Conservation (phyloP, 2,797 vertebrate genomes). For the Intellagama lesueurii region DNA sequence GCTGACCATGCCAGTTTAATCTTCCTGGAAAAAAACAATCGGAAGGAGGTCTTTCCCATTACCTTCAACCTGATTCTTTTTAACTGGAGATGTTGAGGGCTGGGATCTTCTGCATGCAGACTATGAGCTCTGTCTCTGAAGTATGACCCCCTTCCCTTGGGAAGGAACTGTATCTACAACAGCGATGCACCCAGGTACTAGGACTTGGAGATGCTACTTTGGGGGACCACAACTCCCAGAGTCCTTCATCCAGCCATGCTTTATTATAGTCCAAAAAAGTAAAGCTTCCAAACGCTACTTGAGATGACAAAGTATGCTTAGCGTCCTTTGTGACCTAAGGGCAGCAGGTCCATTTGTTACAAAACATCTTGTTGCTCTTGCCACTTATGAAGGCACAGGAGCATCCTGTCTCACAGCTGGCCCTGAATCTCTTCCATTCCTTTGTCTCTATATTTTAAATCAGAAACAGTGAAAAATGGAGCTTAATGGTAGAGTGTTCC, state of each 20-base stretch:
- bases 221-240: too few species aligned
- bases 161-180: not conserved
- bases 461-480: slow-evolving; percentile 41
- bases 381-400: not conserved
- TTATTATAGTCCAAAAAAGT: too few species aligned
- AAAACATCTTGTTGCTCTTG: not conserved
- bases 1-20: not conserved
- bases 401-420: not conserved
- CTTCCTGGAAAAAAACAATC: not conserved
- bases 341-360: not conserved
- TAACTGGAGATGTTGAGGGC: not conserved
- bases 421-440: not conserved
- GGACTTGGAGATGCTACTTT: too few species aligned
- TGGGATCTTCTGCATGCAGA: not conserved
- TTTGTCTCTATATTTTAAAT: slow-evolving; percentile 15
- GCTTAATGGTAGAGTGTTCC: slow-evolving; percentile 52
- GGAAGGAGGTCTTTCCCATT: not conserved
- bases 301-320: not conserved
- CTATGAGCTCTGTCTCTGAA: not conserved
- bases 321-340: not conserved
- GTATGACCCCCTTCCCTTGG: not conserved
- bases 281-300: not conserved
- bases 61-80: not conserved
- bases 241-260: too few species aligned
- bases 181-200: too few species aligned